Base-by-base conservation (phyloP, 2,888 invertebrate genomes). In the Dynastes tityus region DNA sequence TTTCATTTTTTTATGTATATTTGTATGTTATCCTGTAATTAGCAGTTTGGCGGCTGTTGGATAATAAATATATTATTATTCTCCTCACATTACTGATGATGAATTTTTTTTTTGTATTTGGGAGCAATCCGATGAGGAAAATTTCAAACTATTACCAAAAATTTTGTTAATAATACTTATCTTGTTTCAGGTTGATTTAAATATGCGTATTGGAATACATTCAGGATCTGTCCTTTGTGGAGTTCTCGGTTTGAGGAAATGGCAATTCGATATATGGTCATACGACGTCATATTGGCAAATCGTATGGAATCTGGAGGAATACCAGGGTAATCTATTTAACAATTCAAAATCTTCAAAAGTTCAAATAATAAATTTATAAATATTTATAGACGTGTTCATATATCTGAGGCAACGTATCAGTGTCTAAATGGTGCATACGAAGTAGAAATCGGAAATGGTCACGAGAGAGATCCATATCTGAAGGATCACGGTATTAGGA, bases 151-250 rank as follows among this genome's bases (percentile, higher is more conserved):
- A 32, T 32, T 1, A 32, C 4, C 32, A 4, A 32, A 32, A 32
- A 32, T 32, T 5, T 5, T 32, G 5, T 32, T 32, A 32, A 32
- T 5, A 32, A 32, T 32, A 5, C 32, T 32, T 32, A 32, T 32
- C 32, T 32, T 45, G 2, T 87, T 88, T 29, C 90, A 96, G 94
- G 97, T 97, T 83, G 96, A 98, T 88, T 90, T 98, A 82, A 96
- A 98, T 89, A 99, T 99, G 99, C 92, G 99, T 83, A 98, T 99
- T 84, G 99, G 99, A 75, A 97, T 99, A 81, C 98, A 99, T 90
- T 97, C 97, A 82, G 98, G 98, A 16, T 95, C 96, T 5, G 98
- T 98, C 77, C 93, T 98, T 84, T 98, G 98, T 87, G 98, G 99
- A 0, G 98, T 99, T 29, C 91, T 99, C 80, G 98, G 97, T 2